Base-by-base conservation (phyloP, 2,113 vertebrate genomes). In the Microcebus murinus region DNA sequence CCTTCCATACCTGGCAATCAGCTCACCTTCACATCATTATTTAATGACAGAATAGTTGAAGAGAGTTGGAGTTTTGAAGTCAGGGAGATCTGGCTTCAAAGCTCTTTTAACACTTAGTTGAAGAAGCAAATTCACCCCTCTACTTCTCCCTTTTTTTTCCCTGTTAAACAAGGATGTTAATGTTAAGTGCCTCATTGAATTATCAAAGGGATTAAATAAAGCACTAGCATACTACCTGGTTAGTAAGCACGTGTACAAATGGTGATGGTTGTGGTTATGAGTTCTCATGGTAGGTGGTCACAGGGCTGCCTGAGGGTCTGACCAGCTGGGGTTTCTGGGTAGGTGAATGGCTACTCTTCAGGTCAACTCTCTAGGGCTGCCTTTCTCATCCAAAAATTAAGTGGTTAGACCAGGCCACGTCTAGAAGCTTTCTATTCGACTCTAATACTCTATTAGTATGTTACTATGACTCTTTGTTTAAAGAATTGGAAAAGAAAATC, bases 391-490 rank as follows among this genome's bases (percentile, higher is more conserved):
- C 92, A 80, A 95, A 79, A 91, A 63, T 29, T 18, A 68, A 93
- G 42, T 10, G 42, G 63, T 88, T 70, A 36, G 42, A 87, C 25
- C 7, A 59, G 42, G 65, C 55, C 18, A 71, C 80, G 90, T 94
- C 85, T 59, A 90, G 42, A 20, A 79, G n/a, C n/a, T 79, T 10
- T 70, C 63, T 36, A 20, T 34, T 31, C 76, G 77, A 70, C 13
- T 73, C 50, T 84, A 80, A 67, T 18, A 31, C 91, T 82, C 82
- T 36, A n/a, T 55, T 89, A 48, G 0, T 45, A 3, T 67, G 34
- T 61, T 92, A 36, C 79, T 73, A 57, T 87, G 70, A 87, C 34
- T 96, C 67, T 97, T 29, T 63, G 61, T 63, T 89, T 81, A 97
- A 93, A 96, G 59, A 84, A 96, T 42, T 91, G n/a, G 70, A 73